Evolutionary conservation across 2,888 invertebrate species (phyloP), one percentile per base, ranked within the genome.

Genomic region (Drosophila niveifrons): DNA sequence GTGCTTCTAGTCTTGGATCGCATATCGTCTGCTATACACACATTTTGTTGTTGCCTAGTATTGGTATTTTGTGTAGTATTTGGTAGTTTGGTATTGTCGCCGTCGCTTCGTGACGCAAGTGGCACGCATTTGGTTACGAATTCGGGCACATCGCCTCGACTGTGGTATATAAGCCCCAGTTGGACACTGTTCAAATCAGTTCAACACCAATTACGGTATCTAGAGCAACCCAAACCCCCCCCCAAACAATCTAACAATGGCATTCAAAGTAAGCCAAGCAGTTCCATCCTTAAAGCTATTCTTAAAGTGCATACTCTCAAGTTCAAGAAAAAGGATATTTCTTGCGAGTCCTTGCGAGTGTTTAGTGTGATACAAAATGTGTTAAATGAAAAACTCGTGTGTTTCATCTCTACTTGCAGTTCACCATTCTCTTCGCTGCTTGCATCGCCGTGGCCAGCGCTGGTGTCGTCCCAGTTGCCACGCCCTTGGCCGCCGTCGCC

Each of bases 231-330:
- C 11, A 36, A 41, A 8, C 39, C 39, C 39, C 73, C 39, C 73
- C 56, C 61, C 53, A 69, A 61, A 36, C 65, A 72, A 71, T 18
- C 52, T 57, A 76, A 76, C 39, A 80, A 92, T 92, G 92, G 90
- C 91, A 88, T 91, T 91, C 90, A 92, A 92, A 91, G 92, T 92
- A 90, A 87, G 91, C 66, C 75, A 39, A 43, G 9, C 31, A 13
- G 9, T 18, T 34, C n/a, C n/a, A 55, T 64, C 15, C 39, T 11
- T 1, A 41, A 6, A 41, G 2, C 39, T 9, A n/a, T 11, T 7
- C n/a, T 7, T 6, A 55, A 55, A 8, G 17, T 13, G 17, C 31
- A 31, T 9, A 43, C 41, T 44, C 11, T 8, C 34, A 7, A 15
- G 34, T 7, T 11, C n/a, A n/a, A 39, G 13, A 2, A n/a, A 23